A percentile compares a stretch with the other conserved stretches of the same genome.
These are phyloP conservation scores for Theonella swinhoei DNA, from an alignment of 37 sponge, comb jelly and placozoan genomes.

Conservation along the genomic window DNA sequence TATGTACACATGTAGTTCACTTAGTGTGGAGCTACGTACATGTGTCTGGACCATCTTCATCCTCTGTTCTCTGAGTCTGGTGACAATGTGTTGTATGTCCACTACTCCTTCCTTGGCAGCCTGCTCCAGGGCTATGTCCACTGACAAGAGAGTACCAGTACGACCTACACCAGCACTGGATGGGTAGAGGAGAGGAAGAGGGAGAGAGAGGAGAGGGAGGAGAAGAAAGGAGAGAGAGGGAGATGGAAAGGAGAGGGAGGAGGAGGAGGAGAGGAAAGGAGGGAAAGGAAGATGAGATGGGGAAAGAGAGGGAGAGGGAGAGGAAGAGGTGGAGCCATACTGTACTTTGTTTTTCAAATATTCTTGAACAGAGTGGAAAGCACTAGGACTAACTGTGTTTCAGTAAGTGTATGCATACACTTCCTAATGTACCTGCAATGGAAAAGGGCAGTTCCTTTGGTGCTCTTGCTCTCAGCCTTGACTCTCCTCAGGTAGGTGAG, in stretches of 20 bases:
- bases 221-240: neutral
- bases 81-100: constrained; percentile 57
- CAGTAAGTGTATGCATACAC: neutral
- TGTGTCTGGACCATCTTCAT: constrained; percentile 76
- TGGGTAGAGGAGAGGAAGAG: neutral
- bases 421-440: constrained; percentile 69
- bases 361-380: neutral
- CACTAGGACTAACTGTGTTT: neutral
- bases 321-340: neutral
- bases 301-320: neutral
- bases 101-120: constrained; percentile 42
- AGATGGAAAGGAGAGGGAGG: neutral
- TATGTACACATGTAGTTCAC: too few species aligned
- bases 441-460: constrained; percentile 48
- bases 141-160: constrained; percentile 71
- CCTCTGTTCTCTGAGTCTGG: constrained; percentile 61
- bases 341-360: too few species aligned
- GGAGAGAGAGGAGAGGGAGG: neutral
- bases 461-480: constrained; percentile 24
- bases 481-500: constrained; percentile 60
- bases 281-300: neutral
- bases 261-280: neutral
- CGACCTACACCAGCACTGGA: constrained; percentile 88
- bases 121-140: constrained; percentile 68
- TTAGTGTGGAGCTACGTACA: too few species aligned